Conservation (phyloP, 2,888 invertebrate genomes). For the Hedychridium roseum region DNA sequence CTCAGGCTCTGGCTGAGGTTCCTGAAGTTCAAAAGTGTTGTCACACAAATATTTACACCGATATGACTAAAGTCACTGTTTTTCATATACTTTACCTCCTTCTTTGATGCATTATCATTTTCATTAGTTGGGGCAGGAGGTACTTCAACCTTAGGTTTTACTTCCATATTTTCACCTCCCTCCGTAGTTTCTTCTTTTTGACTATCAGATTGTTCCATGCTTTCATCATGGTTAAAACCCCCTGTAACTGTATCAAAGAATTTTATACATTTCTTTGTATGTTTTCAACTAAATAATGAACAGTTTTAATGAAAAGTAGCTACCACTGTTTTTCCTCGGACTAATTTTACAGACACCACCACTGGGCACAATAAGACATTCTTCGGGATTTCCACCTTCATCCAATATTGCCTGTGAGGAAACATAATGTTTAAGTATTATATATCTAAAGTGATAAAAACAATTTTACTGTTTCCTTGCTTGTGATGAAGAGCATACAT, state of each 20-base stretch:
- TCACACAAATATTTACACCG: neutral
- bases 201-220: slow-evolving; percentile 40
- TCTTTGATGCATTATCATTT: slow-evolving; percentile 20
- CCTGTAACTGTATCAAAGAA: slow-evolving; percentile 29
- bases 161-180: slow-evolving; percentile 35
- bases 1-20: slow-evolving; percentile 19
- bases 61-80: neutral
- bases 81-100: slow-evolving; percentile 27
- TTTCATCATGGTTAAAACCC: slow-evolving; percentile 42
- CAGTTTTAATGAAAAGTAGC: neutral
- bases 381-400: slow-evolving; percentile 78
- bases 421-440: neutral
- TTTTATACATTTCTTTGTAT: neutral
- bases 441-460: too few species aligned
- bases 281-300: neutral
- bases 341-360: slow-evolving; percentile 47
- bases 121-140: slow-evolving; percentile 17
- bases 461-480: too few species aligned
- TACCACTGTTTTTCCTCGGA: slow-evolving; percentile 52
- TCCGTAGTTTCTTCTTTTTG: slow-evolving; percentile 44
- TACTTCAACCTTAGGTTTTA: slow-evolving; percentile 39
- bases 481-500: too few species aligned
- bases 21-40: slow-evolving; percentile 5
- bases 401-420: slow-evolving; percentile 71
- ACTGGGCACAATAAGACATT: slow-evolving; percentile 66